These are phyloP conservation scores for Acromyrmex echinatior DNA, from an alignment of 1,140 invertebrate genomes.

Conservation along the genomic window DNA sequence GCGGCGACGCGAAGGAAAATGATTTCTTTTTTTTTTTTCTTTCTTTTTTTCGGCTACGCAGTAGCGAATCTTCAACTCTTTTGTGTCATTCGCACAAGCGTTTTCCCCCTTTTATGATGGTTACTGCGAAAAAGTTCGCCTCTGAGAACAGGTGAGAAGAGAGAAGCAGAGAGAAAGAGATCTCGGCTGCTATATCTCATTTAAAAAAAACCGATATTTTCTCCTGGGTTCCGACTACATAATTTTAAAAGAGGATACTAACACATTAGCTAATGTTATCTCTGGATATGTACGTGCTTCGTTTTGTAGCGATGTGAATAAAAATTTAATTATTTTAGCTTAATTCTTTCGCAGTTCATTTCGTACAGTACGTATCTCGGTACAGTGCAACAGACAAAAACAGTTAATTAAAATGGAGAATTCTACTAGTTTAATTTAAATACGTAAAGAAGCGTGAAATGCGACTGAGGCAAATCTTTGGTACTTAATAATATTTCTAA, in stretches of 20 bases:
- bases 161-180: background rate
- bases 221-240: background rate
- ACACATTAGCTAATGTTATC: conserved; percentile 31
- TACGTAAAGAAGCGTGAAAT: too few species aligned
- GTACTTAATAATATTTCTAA: too few species aligned
- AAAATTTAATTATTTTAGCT: conserved; percentile 41
- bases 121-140: conserved; percentile 17
- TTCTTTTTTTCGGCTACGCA: background rate
- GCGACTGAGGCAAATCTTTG: too few species aligned
- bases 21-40: background rate
- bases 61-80: conserved; percentile 16
- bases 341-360: background rate
- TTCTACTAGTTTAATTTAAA: background rate
- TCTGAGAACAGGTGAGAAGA: background rate
- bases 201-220: conserved; percentile 41
- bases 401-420: background rate
- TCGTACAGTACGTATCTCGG: too few species aligned
- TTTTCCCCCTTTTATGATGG: background rate
- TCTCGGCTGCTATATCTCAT: conserved; percentile 6
- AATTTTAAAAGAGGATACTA: conserved; percentile 32
- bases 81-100: background rate
- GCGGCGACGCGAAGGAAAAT: background rate
- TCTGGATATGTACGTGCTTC: conserved; percentile 1
- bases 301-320: conserved; percentile 20
- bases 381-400: background rate